These are phyloP conservation scores for Bostrychus sinensis DNA, from an alignment of 2,113 vertebrate species.

Conservation along the genomic window DNA sequence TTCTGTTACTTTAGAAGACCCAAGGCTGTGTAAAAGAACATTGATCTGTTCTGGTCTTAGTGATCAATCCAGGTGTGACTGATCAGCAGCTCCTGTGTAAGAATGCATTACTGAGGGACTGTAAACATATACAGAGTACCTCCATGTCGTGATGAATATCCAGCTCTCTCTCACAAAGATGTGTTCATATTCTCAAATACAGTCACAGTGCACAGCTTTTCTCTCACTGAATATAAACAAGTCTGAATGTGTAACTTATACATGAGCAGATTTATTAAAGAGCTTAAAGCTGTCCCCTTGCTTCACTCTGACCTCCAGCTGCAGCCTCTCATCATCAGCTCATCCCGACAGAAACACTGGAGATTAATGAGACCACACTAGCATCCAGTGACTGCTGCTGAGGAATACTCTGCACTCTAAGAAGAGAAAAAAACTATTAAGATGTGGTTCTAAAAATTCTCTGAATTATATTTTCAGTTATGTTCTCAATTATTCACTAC, in stretches of 20 bases:
- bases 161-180: conserved; percentile 1
- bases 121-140: too few species aligned
- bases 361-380: not conserved
- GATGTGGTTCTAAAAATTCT: too few species aligned
- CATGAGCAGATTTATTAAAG: conserved; percentile 25
- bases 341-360: not conserved
- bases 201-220: not conserved
- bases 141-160: not conserved
- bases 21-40: not conserved
- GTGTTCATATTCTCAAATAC: conserved; percentile 9
- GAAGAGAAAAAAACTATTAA: too few species aligned
- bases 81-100: not conserved
- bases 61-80: not conserved
- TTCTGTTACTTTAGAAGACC: not conserved
- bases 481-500: not conserved
- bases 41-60: not conserved
- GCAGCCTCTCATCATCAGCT: not conserved
- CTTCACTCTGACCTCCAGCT: conserved; percentile 9
- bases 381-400: not conserved
- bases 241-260: conserved; percentile 18
- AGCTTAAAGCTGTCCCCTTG: conserved; percentile 2
- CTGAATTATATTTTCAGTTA: not conserved
- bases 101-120: not conserved
- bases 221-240: conserved; percentile 13
- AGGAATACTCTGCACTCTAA: too few species aligned